A percentile compares a stretch with the other conserved stretches of the same genome.
phyloP scores from a whole-genome alignment of 2,113 vertebrate species.

The Campylomormyrus tamandua region DNA sequence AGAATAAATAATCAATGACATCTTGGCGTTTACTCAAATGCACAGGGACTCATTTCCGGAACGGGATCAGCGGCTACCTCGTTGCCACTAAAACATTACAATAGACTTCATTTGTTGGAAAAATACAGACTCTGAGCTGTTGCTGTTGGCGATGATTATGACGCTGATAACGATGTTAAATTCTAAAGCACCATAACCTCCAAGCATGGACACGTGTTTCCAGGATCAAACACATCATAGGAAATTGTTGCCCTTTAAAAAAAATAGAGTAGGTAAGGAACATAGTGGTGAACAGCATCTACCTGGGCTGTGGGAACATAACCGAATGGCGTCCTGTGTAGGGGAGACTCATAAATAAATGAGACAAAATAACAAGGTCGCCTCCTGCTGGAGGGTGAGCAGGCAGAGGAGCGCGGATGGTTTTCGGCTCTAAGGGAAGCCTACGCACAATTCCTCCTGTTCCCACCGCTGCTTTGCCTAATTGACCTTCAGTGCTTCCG shows the following conservation, averaged over 20 bases:
- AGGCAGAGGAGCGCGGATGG: neutral
- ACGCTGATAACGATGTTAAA: neutral
- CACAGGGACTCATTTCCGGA: conserved; percentile 3
- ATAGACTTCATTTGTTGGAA: neutral
- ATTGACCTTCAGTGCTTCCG: neutral
- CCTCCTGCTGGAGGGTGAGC: neutral
- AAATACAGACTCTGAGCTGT: neutral
- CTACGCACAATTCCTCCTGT: neutral
- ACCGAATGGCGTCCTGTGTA: neutral
- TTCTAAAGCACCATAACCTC: neutral
- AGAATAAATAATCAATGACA: conserved; percentile 47
- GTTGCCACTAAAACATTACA: neutral
- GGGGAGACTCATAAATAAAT: neutral
- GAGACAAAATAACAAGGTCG: neutral
- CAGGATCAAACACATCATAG: neutral
- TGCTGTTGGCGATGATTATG: neutral
- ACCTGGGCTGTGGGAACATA: neutral
- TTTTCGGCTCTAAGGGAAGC: neutral
- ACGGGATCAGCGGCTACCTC: neutral
- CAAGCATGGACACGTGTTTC: neutral
- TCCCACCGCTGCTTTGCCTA: neutral
- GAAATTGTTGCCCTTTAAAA: neutral
- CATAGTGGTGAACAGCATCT: neutral
- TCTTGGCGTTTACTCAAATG: conserved; percentile 33
- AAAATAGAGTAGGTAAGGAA: neutral